Conservation (phyloP, 2,888 invertebrate species). For the Drosophila anomalata region DNA sequence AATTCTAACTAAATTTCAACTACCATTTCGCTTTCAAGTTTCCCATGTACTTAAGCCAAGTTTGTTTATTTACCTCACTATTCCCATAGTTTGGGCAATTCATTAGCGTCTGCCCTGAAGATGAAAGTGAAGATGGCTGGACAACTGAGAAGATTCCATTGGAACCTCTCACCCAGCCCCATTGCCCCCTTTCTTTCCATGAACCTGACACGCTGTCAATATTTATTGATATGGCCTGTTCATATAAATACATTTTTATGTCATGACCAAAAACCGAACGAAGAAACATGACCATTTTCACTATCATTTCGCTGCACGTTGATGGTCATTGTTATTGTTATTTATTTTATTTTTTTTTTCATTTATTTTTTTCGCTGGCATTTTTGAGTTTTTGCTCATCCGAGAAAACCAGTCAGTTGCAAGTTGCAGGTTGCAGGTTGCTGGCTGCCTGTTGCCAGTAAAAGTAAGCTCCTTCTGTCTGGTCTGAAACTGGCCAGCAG, state of each 20-base stretch:
- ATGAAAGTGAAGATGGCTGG: conserved; percentile 41
- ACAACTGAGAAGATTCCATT: conserved; percentile 32
- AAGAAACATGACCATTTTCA: conserved; percentile 67
- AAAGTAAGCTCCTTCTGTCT: conserved; percentile 73
- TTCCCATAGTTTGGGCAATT: conserved; percentile 27
- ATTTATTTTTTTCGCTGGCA: background rate
- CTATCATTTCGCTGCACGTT: conserved; percentile 64
- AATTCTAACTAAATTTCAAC: background rate
- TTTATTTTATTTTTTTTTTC: conserved; percentile 7
- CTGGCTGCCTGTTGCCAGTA: conserved; percentile 50
- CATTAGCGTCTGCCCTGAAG: conserved; percentile 49
- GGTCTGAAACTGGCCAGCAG: conserved; percentile 61
- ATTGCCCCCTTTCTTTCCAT: background rate
- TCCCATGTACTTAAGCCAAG: background rate
- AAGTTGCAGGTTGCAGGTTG: conserved; percentile 20
- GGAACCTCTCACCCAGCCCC: conserved; percentile 8
- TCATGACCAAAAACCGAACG: conserved; percentile 66
- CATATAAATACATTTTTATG: conserved; percentile 54
- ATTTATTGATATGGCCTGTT: conserved; percentile 44
- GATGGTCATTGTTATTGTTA: conserved; percentile 63
- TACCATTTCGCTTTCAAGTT: background rate
- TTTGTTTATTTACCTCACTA: conserved; percentile 9
- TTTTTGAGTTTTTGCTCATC: conserved; percentile 42
- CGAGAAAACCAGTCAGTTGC: conserved; percentile 42
- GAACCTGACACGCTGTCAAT: conserved; percentile 31